Base-by-base conservation (phyloP, 37 sponge, comb jelly and placozoan genomes). In the Aplysina aerophoba region DNA sequence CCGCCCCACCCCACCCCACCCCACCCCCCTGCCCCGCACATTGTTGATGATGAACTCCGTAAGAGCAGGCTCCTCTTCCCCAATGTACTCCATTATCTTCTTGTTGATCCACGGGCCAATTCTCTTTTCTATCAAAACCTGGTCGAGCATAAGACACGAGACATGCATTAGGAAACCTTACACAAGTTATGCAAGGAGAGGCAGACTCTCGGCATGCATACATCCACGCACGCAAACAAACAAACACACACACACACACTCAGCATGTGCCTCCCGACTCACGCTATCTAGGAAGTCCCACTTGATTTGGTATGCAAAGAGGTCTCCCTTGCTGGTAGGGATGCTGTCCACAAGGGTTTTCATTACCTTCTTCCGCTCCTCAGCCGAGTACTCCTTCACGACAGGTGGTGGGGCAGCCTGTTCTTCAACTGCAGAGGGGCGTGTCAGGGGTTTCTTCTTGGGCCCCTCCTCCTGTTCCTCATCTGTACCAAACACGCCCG, bases 21-120 rank as follows among this genome's bases (percentile, higher is more conserved):
- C n/a, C 38, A 69, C 38, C 44, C 38, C 24, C 25, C 11, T 14
- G 28, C 0, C 19, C 21, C 81, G 16, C 35, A 97, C 95, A 88
- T 96, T 98, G 54, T 92, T 91, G 81, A 93, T 92, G 60, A 98
- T 98, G 83, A 98, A 98, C 21, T 96, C 95, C n/a, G 86, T 89
- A 1, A 98, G 84, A 53, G 92, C 89, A 21, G 93, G 95, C 73
- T 98, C 99, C 60, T 90, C 87, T 66, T 98, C 99, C 72, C 99
- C 99, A 61, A 98, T 96, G 84, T 98, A 98, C 82, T 98, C 99
- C 19, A 90, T 89, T 34, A 98, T 98, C 89, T 98, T 98, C 89
- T 94, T 96, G 77, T 92, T 96, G 30, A 98, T 92, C 99, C 99
- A 98, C 0, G 96, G 95, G 21, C 88, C 84, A 14, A 98, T 85